These are phyloP conservation scores for Beris chalybata DNA, from an alignment of 2,888 invertebrate genomes.

Conservation along the genomic window DNA sequence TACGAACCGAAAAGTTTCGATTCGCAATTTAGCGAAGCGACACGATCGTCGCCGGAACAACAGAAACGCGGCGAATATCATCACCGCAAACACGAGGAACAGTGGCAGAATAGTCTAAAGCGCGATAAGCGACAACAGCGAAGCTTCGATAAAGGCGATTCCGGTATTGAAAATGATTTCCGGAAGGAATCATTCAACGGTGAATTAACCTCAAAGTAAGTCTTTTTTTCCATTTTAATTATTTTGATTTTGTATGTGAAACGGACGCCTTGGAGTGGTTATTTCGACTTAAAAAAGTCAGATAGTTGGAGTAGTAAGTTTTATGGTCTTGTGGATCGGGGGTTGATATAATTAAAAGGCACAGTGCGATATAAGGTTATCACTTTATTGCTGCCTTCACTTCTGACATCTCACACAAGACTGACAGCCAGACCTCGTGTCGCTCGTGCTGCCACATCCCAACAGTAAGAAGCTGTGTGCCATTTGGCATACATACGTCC, in stretches of 20 bases:
- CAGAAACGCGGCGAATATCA: constrained; percentile 52
- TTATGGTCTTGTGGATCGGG: too few relatives aligned
- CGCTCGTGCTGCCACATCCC: too few relatives aligned
- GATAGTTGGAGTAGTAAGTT: constrained; percentile 48
- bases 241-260: background rate
- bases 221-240: constrained; percentile 10
- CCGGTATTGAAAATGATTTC: constrained; percentile 80
- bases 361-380: too few relatives aligned
- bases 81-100: constrained; percentile 56
- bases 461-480: constrained; percentile 39
- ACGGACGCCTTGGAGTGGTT: too few relatives aligned
- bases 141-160: constrained; percentile 65
- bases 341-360: too few relatives aligned
- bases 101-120: constrained; percentile 65
- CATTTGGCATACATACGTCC: too few relatives aligned
- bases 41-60: constrained; percentile 64
- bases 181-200: constrained; percentile 68
- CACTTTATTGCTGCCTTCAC: too few relatives aligned
- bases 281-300: too few relatives aligned
- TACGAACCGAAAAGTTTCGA: constrained; percentile 71
- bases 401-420: too few relatives aligned
- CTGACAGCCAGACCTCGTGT: too few relatives aligned
- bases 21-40: constrained; percentile 62
- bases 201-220: constrained; percentile 57
- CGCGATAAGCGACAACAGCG: constrained; percentile 58